phyloP scores from a whole-genome alignment of 2,888 invertebrate species.

The Elegia similella region DNA sequence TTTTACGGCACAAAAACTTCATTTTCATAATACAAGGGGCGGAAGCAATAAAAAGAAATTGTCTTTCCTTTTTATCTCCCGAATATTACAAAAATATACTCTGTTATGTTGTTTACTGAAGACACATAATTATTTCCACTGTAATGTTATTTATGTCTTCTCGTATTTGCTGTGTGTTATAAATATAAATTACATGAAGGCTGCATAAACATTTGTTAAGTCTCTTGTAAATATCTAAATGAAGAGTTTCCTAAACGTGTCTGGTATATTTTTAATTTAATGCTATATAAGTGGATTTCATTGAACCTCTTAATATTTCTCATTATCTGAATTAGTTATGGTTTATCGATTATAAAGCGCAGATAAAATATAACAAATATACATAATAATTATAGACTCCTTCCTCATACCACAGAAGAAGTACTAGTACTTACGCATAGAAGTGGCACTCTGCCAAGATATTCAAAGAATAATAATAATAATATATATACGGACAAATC shows the following conservation, averaged over 20 bases:
- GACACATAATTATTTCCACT: constrained; percentile 31
- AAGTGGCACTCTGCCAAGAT: too few species aligned
- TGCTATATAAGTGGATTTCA: too few species aligned
- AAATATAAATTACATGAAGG: neutral
- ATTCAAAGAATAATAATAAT: too few species aligned
- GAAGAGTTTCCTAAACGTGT: neutral
- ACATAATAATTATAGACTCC: too few species aligned
- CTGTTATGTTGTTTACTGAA: constrained; percentile 37
- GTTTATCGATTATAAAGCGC: too few species aligned
- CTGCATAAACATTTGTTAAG: neutral
- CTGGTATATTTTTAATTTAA: too few species aligned
- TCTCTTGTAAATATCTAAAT: neutral
- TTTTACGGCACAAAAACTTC: constrained; percentile 60
- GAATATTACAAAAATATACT: constrained; percentile 20
- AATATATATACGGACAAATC: too few species aligned
- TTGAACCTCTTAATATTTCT: too few species aligned
- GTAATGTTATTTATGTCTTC: neutral
- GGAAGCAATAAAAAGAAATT: constrained; percentile 72
- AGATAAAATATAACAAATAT: too few species aligned
- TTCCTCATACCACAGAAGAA: too few species aligned
- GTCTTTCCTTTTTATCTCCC: constrained; percentile 52
- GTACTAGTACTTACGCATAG: too few species aligned
- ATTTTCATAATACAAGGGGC: constrained; percentile 72
- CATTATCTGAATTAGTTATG: too few species aligned
- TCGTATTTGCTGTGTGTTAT: neutral